Percentiles rank a stretch among this genome's conserved stretches.
These are phyloP conservation scores for Nematolebias whitei DNA, from an alignment of 2,113 vertebrate species.

Conservation along the genomic window DNA sequence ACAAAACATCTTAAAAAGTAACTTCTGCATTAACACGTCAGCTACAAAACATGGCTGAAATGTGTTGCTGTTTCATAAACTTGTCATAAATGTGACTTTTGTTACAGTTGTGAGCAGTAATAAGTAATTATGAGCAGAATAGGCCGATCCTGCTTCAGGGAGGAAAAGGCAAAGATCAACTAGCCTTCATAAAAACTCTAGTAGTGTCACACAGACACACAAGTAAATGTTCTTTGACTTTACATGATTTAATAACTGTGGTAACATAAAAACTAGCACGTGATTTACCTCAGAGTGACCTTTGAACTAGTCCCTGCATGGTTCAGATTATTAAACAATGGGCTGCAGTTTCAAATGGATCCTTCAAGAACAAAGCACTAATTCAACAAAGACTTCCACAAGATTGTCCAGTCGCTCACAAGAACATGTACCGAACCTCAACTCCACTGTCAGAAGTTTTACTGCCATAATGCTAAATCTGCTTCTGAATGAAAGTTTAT, in stretches of 20 bases:
- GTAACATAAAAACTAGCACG: constrained; percentile 1
- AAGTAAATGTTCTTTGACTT: constrained; percentile 1
- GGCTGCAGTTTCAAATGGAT: constrained; percentile 5
- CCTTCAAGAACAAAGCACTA: background rate
- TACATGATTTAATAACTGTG: background rate
- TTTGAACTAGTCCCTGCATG: constrained; percentile 21
- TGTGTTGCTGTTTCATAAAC: constrained; percentile 7
- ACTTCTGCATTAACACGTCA: constrained; percentile 39
- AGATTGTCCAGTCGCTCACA: background rate
- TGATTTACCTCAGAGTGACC: constrained; percentile 9
- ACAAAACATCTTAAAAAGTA: constrained; percentile 80
- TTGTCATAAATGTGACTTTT: background rate
- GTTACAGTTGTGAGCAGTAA: background rate
- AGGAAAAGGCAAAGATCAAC: no score
- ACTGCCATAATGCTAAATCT: background rate
- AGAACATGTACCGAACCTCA: background rate
- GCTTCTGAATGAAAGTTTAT: background rate
- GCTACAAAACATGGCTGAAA: constrained; percentile 3
- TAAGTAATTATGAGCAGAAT: constrained; percentile 16
- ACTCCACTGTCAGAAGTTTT: background rate
- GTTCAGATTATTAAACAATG: constrained; percentile 12
- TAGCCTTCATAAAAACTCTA: background rate
- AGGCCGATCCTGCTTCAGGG: constrained; percentile 10
- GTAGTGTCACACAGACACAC: background rate
- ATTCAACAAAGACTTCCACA: background rate